Conservation (phyloP, 1,140 invertebrate species). For the Apis florea region DNA sequence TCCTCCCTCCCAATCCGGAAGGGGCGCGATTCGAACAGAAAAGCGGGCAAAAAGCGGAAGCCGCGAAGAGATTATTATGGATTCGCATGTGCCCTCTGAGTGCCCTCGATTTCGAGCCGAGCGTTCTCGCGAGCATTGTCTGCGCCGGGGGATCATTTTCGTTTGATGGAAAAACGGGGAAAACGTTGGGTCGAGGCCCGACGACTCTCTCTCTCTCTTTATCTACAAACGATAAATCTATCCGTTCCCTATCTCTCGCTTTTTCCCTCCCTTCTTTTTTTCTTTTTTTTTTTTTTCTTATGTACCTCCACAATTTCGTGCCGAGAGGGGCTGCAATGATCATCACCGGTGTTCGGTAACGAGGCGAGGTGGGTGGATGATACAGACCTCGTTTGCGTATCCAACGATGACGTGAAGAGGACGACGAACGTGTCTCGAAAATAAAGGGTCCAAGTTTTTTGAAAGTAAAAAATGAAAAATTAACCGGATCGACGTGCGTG, state of each 20-base stretch:
- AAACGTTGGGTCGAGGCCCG: not conserved
- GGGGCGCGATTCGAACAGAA: constrained; percentile 43
- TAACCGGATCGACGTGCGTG: no score
- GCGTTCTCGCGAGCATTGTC: constrained; percentile 53
- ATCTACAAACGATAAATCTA: constrained; percentile 45
- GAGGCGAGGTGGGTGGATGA: constrained; percentile 8
- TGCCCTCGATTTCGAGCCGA: constrained; percentile 50
- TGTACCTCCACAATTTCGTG: not conserved
- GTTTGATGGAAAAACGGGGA: constrained; percentile 54
- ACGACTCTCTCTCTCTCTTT: not conserved
- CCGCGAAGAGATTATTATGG: constrained; percentile 62
- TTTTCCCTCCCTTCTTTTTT: not conserved
- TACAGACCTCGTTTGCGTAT: constrained; percentile 32
- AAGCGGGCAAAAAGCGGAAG: constrained; percentile 54
- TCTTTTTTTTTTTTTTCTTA: not conserved
- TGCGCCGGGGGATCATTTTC: constrained; percentile 49
- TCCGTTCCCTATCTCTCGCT: constrained; percentile 29
- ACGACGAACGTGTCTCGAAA: not conserved
- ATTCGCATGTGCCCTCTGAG: constrained; percentile 37
- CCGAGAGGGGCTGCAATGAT: constrained; percentile 26
- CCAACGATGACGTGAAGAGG: constrained; percentile 7
- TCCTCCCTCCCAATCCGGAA: no score
- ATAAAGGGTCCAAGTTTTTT: not conserved
- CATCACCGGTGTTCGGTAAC: constrained; percentile 26
- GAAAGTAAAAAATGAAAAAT: no score